These are phyloP conservation scores for Trematomus bernacchii DNA, from an alignment of 2,797 vertebrate species.

Conservation along the genomic window DNA sequence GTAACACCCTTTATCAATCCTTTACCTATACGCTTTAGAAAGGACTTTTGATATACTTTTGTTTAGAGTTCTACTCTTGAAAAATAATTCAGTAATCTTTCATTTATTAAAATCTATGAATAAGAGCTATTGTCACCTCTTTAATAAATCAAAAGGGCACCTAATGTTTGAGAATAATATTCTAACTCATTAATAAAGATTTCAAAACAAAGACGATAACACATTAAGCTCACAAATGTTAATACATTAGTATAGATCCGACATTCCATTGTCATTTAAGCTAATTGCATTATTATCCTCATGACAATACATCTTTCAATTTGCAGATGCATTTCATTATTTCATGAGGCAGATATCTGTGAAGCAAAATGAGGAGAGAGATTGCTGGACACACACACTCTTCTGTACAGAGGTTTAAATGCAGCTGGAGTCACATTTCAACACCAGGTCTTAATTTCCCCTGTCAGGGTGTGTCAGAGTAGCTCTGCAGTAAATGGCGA, in stretches of 20 bases:
- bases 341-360: neutral
- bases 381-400: neutral
- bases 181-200: neutral
- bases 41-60: neutral
- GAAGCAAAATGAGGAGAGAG: neutral
- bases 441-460: constrained; percentile 7
- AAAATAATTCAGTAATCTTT: neutral
- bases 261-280: neutral
- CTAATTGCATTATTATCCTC: neutral
- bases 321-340: neutral
- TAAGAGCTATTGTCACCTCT: neutral
- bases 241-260: neutral
- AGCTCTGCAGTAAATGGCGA: constrained; percentile 8
- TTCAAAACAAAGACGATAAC: neutral
- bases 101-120: neutral
- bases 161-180: neutral
- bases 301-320: neutral
- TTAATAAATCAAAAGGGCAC: neutral
- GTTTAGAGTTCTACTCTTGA: neutral
- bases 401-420: constrained; percentile 10
- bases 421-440: constrained; percentile 28
- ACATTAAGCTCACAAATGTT: neutral
- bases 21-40: neutral
- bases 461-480: constrained; percentile 39
- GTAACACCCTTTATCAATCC: neutral